A percentile compares a stretch with the other conserved stretches of the same genome.
Conservation (phyloP, 1,140 invertebrate species). For the Euwallacea fornicatus region DNA sequence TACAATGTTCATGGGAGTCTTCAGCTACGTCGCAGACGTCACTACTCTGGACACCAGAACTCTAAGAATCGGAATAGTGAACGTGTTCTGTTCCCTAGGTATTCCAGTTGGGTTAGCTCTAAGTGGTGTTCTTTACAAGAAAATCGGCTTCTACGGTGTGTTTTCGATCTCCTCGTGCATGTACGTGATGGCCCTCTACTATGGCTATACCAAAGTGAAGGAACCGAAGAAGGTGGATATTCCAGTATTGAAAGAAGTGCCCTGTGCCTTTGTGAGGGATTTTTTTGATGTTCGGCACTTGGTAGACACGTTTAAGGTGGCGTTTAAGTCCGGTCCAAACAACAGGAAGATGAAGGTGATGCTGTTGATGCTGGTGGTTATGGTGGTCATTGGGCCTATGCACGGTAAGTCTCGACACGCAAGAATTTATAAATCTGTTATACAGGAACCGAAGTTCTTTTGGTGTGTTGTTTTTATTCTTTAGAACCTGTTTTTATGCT, state of each 20-base stretch:
- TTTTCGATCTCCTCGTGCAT: conserved; percentile 72
- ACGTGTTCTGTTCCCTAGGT: conserved; percentile 77
- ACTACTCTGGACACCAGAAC: conserved; percentile 80
- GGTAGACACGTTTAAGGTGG: conserved; percentile 72
- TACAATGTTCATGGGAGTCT: conserved; percentile 86
- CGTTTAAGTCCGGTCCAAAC: conserved; percentile 72
- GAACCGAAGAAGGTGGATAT: conserved; percentile 59
- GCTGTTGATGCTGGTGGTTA: conserved; percentile 76
- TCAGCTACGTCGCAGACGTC: conserved; percentile 86
- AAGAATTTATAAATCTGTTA: no score
- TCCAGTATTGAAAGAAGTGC: conserved; percentile 51
- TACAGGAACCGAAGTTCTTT: no score
- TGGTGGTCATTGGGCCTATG: conserved; percentile 79
- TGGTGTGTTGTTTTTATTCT: no score
- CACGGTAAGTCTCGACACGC: conserved; percentile 62
- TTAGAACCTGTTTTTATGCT: no score
- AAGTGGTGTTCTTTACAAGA: conserved; percentile 68
- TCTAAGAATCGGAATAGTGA: conserved; percentile 79
- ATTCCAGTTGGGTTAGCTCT: conserved; percentile 78
- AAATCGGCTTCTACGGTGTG: conserved; percentile 79
- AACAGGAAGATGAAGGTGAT: conserved; percentile 71
- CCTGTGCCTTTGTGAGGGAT: conserved; percentile 54
- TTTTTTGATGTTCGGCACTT: conserved; percentile 76
- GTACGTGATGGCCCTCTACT: conserved; percentile 73
- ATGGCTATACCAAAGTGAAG: conserved; percentile 67